These are phyloP conservation scores for Trematomus loennbergii DNA, from an alignment of 2,113 vertebrate genomes.

Conservation along the genomic window DNA sequence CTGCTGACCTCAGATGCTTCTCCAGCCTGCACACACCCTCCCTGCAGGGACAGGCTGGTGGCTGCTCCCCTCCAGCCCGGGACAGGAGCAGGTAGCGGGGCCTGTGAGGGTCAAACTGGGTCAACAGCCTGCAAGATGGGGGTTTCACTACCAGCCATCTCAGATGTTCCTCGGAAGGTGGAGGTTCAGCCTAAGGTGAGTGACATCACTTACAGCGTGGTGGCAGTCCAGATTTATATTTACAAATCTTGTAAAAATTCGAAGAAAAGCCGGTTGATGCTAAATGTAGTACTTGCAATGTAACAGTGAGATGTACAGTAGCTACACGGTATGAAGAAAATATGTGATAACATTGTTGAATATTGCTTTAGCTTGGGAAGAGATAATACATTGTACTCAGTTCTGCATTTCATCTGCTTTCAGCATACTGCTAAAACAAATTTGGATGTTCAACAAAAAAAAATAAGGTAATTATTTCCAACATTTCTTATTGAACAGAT, in stretches of 20 bases:
- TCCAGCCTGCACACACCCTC: slow-evolving; percentile 67
- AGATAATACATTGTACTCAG: too few species aligned
- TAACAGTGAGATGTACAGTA: not conserved
- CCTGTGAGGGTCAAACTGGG: slow-evolving; percentile 72
- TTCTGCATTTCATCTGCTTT: too few species aligned
- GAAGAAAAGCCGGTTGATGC: not conserved
- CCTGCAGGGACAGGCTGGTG: slow-evolving; percentile 81
- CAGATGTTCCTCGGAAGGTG: slow-evolving; percentile 47
- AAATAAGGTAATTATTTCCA: too few species aligned
- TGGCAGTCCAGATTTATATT: not conserved
- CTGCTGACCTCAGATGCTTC: slow-evolving; percentile 68
- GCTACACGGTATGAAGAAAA: too few species aligned
- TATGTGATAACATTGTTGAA: too few species aligned
- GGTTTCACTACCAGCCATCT: slow-evolving; percentile 45
- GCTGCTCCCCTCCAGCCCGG: slow-evolving; percentile 70
- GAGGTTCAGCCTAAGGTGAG: slow-evolving; percentile 74
- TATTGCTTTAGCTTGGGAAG: too few species aligned
- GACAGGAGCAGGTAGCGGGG: slow-evolving; percentile 45
- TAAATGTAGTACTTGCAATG: not conserved
- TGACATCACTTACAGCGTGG: not conserved
- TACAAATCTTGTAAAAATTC: not conserved
- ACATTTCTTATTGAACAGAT: too few species aligned
- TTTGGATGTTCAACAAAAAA: too few species aligned
- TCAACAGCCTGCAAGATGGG: slow-evolving; percentile 57
- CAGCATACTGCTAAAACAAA: too few species aligned